phyloP scores from a whole-genome alignment of 2,113 vertebrate genomes.

The Tautogolabrus adspersus region DNA sequence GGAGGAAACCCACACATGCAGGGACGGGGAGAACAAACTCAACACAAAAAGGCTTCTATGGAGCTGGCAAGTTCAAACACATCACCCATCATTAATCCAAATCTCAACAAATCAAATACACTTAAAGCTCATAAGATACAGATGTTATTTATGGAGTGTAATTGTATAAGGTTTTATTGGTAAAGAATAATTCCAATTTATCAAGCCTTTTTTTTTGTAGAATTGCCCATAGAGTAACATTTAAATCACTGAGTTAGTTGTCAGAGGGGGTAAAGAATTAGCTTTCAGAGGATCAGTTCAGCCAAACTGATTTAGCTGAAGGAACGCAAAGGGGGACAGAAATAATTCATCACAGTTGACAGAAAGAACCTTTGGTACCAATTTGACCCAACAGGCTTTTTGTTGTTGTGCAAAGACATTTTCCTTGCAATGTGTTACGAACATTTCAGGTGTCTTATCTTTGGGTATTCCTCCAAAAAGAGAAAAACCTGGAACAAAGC shows the following conservation, averaged over 20 bases:
- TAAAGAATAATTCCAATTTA: not conserved
- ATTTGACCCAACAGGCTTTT: too few species aligned
- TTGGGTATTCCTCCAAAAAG: too few species aligned
- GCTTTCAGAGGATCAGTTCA: not conserved
- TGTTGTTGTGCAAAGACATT: too few species aligned
- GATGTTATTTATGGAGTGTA: not conserved
- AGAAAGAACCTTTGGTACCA: not conserved
- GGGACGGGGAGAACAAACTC: not conserved
- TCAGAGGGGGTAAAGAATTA: too few species aligned
- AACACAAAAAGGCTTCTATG: not conserved
- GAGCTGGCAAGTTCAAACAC: not conserved
- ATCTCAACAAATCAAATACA: constrained; percentile 28
- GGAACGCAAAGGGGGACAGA: not conserved
- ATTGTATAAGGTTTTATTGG: not conserved
- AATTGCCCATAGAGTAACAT: not conserved
- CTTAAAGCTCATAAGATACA: constrained; percentile 20
- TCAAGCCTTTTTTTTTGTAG: not conserved
- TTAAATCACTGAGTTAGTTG: not conserved
- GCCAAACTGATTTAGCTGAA: not conserved
- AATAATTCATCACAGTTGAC: not conserved
- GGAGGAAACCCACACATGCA: constrained; percentile 4
- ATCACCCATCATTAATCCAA: constrained; percentile 23
- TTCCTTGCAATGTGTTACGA: too few species aligned
- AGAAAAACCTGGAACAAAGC: too few species aligned
- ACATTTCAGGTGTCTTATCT: too few species aligned